Percentiles rank a stretch among this genome's conserved stretches.
Evolutionary conservation across 2,888 invertebrate genomes (phyloP).

Genomic region (Ceraclea dissimilis): DNA sequence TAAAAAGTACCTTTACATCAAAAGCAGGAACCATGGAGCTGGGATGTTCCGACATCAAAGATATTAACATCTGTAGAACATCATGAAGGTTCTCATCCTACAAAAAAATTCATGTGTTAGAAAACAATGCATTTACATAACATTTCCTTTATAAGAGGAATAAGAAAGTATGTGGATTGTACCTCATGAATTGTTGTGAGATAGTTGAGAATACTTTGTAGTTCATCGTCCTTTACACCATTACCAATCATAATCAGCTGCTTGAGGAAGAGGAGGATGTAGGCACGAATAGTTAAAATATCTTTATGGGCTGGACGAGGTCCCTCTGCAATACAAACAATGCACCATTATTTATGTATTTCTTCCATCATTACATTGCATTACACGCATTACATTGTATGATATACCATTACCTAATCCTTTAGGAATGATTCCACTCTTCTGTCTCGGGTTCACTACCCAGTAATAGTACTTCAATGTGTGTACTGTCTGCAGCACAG

Average conservation of each 20-base stretch:
- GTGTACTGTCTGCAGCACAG: conserved; percentile 96
- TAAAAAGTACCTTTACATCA: conserved; percentile 66
- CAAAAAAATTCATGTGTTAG: conserved; percentile 28
- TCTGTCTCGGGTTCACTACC: conserved; percentile 92
- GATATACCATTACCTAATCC: conserved; percentile 65
- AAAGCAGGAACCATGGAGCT: conserved; percentile 99
- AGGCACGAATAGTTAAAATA: conserved; percentile 87
- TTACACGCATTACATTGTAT: no score
- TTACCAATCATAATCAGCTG: conserved; percentile 95
- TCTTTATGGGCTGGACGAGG: conserved; percentile 91
- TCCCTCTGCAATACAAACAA: conserved; percentile 79
- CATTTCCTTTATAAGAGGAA: no score
- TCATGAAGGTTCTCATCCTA: conserved; percentile 98
- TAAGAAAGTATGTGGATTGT: no score
- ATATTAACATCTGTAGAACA: conserved; percentile 93
- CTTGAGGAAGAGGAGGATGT: conserved; percentile 91
- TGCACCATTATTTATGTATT: no score
- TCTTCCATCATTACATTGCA: no score
- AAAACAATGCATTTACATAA: neutral
- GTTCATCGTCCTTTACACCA: conserved; percentile 96
- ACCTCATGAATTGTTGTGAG: conserved; percentile 97
- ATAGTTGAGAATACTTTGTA: conserved; percentile 97
- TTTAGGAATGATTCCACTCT: conserved; percentile 93
- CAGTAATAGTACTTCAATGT: conserved; percentile 99
- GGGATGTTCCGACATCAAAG: conserved; percentile 96